A percentile compares a stretch with the other conserved stretches of the same genome.
Conservation (phyloP, 2,113 vertebrate species). For the Nibea albiflora region DNA sequence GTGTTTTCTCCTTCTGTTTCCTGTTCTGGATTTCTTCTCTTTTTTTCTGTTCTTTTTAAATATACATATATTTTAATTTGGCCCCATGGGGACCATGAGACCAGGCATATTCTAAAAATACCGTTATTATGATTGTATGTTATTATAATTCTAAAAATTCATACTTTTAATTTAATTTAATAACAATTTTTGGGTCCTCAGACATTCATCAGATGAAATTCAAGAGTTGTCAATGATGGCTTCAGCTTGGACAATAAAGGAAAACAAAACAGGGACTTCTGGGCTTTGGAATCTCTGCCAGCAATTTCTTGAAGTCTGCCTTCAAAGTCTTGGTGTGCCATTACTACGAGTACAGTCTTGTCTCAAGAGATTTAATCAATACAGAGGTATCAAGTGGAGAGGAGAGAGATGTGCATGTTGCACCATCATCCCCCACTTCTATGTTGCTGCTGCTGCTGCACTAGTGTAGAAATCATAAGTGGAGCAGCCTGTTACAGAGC, state of each 20-base stretch:
- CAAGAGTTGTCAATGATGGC: not conserved
- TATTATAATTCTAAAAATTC: no score
- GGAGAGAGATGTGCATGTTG: conserved; percentile 15
- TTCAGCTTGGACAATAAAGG: not conserved
- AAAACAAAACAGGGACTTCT: not conserved
- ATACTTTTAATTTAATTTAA: no score
- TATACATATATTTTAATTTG: no score
- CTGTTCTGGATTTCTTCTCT: no score
- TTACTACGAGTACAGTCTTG: conserved; percentile 13
- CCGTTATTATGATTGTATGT: no score
- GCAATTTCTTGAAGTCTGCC: not conserved
- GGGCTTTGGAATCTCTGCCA: not conserved
- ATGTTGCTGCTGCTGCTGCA: conserved; percentile 4
- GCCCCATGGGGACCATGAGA: no score
- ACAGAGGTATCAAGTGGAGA: conserved; percentile 10
- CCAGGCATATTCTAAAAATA: no score
- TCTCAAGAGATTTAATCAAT: conserved; percentile 44
- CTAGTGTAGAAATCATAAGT: conserved; percentile 26
- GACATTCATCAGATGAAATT: no score
- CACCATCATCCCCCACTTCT: conserved; percentile 12
- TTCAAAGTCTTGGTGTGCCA: conserved; percentile 8
- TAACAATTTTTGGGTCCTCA: no score
- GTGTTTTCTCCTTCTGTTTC: no score
- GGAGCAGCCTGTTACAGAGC: conserved; percentile 42
- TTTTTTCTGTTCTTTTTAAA: no score